Evolutionary conservation across 2,888 invertebrate species (phyloP), one percentile per base, ranked within the genome.

Genomic region (Drosophila quinaria): DNA sequence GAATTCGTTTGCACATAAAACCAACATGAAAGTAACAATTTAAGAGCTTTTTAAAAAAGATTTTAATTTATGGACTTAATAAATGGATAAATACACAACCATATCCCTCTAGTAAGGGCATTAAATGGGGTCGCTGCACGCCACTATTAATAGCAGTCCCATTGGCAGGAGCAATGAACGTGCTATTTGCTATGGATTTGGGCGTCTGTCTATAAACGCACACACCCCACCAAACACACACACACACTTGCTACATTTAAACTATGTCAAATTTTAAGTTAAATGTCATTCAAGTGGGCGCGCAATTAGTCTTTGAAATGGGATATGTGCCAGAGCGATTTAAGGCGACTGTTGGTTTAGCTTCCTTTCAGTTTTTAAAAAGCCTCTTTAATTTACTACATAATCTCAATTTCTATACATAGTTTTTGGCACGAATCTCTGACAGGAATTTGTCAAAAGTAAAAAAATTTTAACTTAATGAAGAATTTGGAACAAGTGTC

Each of bases 241-340:
- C 49, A 65, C 49, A 52, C 39, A 74, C 42, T 60, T 66, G 60
- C 52, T 39, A 49, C 59, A 55, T 82, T 72, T 60, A 73, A 85
- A 82, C 62, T 54, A 70, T 87, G 87, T 87, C 86, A 87, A 74
- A 85, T 72, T 76, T 84, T 80, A 78, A 82, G 86, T 82, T 74
- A 87, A 82, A 87, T 85, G 87, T 87, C 84, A 84, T 71, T 87
- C 70, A 80, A 85, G 69, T 78, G 72, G 76, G 67, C 22, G 68
- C 51, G 66, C 87, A 87, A 87, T 85, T 85, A 78, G 80, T 85
- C 76, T 81, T 72, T 74, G 78, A 78, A 50, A 60, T 62, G 54
- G 61, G 67, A 80, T 67, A 59, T 66, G 55, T 69, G 69, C 65
- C 69, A 70, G 73, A 74, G 78, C 35, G 52, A 49, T 69, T 65